A percentile compares a stretch with the other conserved stretches of the same genome.
Evolutionary conservation across 1,140 invertebrate genomes (phyloP).

Genomic region (Aphelinus certus): DNA sequence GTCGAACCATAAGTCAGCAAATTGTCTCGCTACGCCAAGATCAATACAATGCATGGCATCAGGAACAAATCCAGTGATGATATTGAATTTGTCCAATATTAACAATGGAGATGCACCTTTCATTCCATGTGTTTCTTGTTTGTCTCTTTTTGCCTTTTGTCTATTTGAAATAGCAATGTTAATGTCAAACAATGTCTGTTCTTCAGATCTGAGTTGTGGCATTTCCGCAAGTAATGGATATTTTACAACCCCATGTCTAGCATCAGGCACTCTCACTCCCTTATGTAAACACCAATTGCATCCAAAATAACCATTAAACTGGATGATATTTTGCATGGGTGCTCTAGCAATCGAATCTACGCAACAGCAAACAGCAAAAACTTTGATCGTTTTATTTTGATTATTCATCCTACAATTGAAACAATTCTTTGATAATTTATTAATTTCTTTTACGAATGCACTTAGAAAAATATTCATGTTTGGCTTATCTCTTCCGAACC

Average conservation of each 20-base stretch:
- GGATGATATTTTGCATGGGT: slow-evolving; percentile 24
- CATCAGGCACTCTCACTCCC: slow-evolving; percentile 5
- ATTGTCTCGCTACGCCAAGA: background rate
- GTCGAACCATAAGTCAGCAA: background rate
- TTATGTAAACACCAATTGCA: slow-evolving; percentile 37
- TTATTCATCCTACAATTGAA: slow-evolving; percentile 14
- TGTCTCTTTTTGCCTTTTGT: background rate
- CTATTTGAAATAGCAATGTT: background rate
- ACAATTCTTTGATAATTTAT: slow-evolving; percentile 6
- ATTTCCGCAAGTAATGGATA: background rate
- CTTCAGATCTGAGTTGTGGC: background rate
- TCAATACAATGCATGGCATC: background rate
- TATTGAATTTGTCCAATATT: background rate
- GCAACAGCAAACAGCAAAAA: slow-evolving; percentile 32
- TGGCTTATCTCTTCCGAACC: slow-evolving; percentile 37
- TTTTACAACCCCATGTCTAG: background rate
- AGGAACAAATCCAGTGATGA: background rate
- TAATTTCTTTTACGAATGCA: slow-evolving; percentile 31
- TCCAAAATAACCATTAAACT: slow-evolving; percentile 40
- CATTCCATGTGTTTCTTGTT: background rate
- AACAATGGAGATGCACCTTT: background rate
- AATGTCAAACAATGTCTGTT: background rate
- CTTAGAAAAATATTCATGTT: slow-evolving; percentile 25
- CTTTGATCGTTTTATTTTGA: slow-evolving; percentile 13
- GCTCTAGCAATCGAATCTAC: slow-evolving; percentile 32